phyloP scores from a whole-genome alignment of 2,797 vertebrate genomes.

The Pseudochaenichthys georgianus region DNA sequence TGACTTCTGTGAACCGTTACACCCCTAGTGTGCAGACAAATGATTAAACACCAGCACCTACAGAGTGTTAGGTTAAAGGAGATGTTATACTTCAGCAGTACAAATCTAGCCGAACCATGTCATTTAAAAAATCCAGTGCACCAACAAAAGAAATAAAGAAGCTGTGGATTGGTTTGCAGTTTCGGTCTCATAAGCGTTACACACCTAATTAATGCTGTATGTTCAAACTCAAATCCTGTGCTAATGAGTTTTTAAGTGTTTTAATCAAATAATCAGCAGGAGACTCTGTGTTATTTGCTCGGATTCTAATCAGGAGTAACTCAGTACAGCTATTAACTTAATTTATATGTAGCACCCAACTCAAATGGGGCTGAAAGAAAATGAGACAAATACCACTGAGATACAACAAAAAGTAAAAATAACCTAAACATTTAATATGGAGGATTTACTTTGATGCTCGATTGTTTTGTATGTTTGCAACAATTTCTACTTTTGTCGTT shows the following conservation, averaged over 20 bases:
- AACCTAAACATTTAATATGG: not conserved
- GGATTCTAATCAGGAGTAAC: constrained; percentile 1
- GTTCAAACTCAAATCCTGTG: not conserved
- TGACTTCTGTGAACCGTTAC: no score
- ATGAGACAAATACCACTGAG: not conserved
- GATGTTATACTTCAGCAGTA: not conserved
- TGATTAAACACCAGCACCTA: not conserved
- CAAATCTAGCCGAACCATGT: not conserved
- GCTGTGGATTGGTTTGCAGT: no score
- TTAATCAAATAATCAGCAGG: constrained; percentile 7
- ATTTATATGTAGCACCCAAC: not conserved
- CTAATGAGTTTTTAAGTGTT: constrained; percentile 5
- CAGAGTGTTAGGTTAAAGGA: not conserved
- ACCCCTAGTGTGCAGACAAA: not conserved
- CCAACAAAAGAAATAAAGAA: not conserved
- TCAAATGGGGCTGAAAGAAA: constrained; percentile 4
- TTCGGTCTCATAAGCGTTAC: no score
- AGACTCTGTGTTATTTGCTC: constrained; percentile 4
- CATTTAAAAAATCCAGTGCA: not conserved
- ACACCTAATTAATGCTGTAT: not conserved
- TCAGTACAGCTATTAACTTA: not conserved
- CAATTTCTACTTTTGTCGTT: not conserved
- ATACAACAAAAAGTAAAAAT: not conserved
- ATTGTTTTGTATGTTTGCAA: not conserved
- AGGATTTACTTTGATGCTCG: not conserved